phyloP scores from a whole-genome alignment of 2,888 invertebrate genomes.

The Melipona beecheii region DNA sequence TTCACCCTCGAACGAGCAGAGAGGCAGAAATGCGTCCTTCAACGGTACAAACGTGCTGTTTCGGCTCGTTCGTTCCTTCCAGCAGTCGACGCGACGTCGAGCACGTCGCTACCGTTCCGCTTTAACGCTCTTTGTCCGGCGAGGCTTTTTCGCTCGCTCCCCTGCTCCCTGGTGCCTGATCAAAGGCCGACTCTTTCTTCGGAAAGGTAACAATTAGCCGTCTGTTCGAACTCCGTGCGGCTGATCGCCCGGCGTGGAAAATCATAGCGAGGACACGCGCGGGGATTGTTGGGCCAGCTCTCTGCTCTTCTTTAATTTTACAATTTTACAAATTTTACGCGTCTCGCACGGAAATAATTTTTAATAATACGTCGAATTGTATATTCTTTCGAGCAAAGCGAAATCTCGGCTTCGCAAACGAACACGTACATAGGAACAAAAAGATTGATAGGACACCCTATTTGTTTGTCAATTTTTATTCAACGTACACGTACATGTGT shows the following conservation, averaged over 20 bases:
- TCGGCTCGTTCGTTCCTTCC: conserved; percentile 5
- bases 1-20: conserved; percentile 2
- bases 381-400: no score
- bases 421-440: no score
- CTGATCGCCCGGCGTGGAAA: neutral
- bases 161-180: neutral
- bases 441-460: no score
- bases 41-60: conserved; percentile 23
- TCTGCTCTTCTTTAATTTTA: no score
- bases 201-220: conserved; percentile 22
- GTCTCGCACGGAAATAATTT: no score
- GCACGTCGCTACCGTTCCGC: conserved; percentile 13
- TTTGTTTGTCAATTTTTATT: no score
- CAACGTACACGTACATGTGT: no score
- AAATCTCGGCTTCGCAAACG: no score
- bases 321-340: no score
- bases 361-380: no score
- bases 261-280: neutral
- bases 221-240: conserved; percentile 4
- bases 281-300: no score
- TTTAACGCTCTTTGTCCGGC: conserved; percentile 27
- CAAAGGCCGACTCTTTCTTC: conserved; percentile 3
- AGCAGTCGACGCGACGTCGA: neutral
- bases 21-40: conserved; percentile 42
- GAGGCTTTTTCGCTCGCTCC: neutral